phyloP scores from a whole-genome alignment of 2,113 vertebrate genomes.

The Chloebia gouldiae region DNA sequence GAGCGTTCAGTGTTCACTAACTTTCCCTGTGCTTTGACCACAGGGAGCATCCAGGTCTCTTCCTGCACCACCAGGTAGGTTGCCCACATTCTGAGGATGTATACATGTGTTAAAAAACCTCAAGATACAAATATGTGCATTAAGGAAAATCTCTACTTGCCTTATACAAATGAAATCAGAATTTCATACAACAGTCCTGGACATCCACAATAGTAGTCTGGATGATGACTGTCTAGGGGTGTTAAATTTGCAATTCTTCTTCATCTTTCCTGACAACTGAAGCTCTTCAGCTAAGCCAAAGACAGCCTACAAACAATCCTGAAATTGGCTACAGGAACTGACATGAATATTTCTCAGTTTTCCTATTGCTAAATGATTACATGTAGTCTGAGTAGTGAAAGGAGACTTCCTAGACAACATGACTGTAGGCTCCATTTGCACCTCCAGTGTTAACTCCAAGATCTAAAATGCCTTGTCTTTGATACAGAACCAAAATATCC shows the following conservation, averaged over 20 bases:
- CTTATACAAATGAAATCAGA: background rate
- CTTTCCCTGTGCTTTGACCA: background rate
- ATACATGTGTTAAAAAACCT: background rate
- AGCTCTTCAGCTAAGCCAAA: conserved; percentile 37
- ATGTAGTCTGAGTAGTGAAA: background rate
- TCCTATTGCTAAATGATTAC: conserved; percentile 22
- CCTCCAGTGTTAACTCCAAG: background rate
- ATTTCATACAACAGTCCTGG: background rate
- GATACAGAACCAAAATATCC: background rate
- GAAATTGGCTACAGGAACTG: conserved; percentile 18
- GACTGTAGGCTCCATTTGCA: background rate
- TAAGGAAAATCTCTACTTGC: background rate
- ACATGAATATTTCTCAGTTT: conserved; percentile 46
- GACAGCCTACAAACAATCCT: conserved; percentile 36
- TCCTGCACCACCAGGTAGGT: rapidly evolving
- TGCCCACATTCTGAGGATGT: background rate
- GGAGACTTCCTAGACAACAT: conserved; percentile 2
- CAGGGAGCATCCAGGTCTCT: background rate
- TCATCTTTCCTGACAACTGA: conserved; percentile 20
- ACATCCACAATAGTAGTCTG: background rate
- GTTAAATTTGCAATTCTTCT: background rate
- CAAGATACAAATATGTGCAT: background rate
- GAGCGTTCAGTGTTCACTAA: rapidly evolving
- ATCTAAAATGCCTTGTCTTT: background rate
- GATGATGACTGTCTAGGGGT: background rate